Evolutionary conservation across 2,888 invertebrate genomes (phyloP).

Genomic region (Stenichneumon culpator): DNA sequence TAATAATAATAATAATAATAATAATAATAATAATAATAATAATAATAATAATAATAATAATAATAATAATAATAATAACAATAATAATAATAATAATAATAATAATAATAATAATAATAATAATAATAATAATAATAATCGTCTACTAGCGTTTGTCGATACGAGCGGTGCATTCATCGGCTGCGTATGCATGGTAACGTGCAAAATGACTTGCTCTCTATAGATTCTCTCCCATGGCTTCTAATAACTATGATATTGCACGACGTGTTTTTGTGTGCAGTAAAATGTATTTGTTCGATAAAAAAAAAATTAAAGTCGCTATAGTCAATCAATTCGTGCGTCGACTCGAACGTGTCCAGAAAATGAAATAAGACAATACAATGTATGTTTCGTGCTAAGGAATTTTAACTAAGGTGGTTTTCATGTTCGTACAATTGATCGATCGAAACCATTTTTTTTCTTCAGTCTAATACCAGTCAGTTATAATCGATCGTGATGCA

Average conservation of each 20-base stretch:
- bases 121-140: background rate
- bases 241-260: constrained; percentile 29
- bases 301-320: background rate
- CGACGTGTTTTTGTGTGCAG: constrained; percentile 9
- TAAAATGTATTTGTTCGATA: background rate
- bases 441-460: constrained; percentile 4
- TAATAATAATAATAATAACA: too few relatives aligned
- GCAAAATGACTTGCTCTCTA: constrained; percentile 53
- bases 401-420: constrained; percentile 43
- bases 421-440: constrained; percentile 40
- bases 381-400: constrained; percentile 53
- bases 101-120: too few relatives aligned
- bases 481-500: constrained; percentile 35
- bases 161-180: constrained; percentile 49
- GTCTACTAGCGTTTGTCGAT: constrained; percentile 19
- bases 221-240: constrained; percentile 17
- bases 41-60: too few relatives aligned
- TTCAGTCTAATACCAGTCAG: constrained; percentile 47
- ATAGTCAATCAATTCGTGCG: constrained; percentile 18
- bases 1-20: background rate
- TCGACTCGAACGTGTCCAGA: constrained; percentile 26
- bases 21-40: too few relatives aligned
- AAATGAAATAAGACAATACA: constrained; percentile 24
- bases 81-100: too few relatives aligned
- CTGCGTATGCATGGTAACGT: constrained; percentile 57